A percentile compares a stretch with the other conserved stretches of the same genome.
phyloP scores from a whole-genome alignment of 2,113 vertebrate species.

The Thomomys bottae region DNA sequence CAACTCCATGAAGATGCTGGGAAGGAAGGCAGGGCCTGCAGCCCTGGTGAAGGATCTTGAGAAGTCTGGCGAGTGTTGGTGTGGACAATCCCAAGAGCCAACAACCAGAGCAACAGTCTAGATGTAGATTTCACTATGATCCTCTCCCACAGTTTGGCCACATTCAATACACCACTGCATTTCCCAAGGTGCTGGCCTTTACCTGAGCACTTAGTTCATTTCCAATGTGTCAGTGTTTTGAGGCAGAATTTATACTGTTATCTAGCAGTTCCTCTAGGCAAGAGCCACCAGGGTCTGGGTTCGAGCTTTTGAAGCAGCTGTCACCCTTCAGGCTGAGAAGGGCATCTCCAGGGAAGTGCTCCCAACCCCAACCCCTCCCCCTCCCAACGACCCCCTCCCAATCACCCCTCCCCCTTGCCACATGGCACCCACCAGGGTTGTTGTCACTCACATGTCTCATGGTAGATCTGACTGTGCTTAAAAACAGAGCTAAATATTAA shows the following conservation, averaged over 20 bases:
- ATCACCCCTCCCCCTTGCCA: too few species aligned
- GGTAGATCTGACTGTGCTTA: not conserved
- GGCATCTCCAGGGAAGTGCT: not conserved
- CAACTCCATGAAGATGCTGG: not conserved
- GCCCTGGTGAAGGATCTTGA: not conserved
- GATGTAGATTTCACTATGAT: not conserved
- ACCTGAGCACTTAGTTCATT: not conserved
- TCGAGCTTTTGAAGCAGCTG: not conserved
- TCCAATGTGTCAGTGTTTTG: not conserved
- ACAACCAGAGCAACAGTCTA: not conserved
- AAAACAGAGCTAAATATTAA: slow-evolving; percentile 56
- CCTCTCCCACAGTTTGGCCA: not conserved
- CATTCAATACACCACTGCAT: not conserved
- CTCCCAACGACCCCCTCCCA: not conserved
- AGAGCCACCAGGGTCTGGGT: not conserved
- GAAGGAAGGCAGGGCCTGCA: not conserved
- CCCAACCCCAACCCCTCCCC: too few species aligned
- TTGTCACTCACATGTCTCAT: not conserved
- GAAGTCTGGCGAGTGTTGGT: rapidly evolving
- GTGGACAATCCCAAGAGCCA: not conserved
- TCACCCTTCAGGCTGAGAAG: not conserved
- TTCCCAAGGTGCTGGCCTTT: not conserved
- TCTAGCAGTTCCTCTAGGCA: not conserved
- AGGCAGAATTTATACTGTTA: not conserved
- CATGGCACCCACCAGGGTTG: not conserved